A percentile compares a stretch with the other conserved stretches of the same genome.
These are phyloP conservation scores for Cherax quadricarinatus DNA, from an alignment of 1,140 invertebrate genomes.

Conservation along the genomic window DNA sequence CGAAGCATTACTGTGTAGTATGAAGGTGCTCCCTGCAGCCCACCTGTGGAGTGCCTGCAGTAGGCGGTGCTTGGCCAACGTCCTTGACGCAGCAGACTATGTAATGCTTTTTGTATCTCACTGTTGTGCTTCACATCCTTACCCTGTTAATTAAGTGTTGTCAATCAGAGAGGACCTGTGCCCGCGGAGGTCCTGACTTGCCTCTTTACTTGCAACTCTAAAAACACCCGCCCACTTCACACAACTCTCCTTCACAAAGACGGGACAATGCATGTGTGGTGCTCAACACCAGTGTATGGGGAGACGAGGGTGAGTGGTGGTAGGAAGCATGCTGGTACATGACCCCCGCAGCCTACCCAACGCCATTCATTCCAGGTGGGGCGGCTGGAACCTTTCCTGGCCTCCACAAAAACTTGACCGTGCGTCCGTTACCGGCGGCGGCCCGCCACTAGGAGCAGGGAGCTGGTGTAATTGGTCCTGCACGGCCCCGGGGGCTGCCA, in stretches of 20 bases:
- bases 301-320: neutral
- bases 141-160: no score
- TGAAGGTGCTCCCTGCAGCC: neutral
- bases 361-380: neutral
- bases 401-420: constrained; percentile 38
- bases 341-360: neutral
- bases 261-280: neutral
- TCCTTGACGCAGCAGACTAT: no score
- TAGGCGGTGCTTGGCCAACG: no score
- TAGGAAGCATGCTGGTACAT: neutral
- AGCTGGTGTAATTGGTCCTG: neutral
- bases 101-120: no score
- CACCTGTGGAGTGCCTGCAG: no score
- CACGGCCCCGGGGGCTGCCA: no score
- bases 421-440: constrained; percentile 52
- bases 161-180: neutral
- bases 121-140: no score
- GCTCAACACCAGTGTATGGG: neutral
- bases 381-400: neutral
- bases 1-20: neutral
- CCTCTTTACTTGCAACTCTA: neutral
- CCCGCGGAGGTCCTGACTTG: neutral
- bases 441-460: neutral
- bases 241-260: no score
- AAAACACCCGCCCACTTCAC: neutral